Percentiles rank a stretch among this genome's conserved stretches.
Conservation (phyloP, 2,113 vertebrate genomes). For the Gobiocypris rarus region DNA sequence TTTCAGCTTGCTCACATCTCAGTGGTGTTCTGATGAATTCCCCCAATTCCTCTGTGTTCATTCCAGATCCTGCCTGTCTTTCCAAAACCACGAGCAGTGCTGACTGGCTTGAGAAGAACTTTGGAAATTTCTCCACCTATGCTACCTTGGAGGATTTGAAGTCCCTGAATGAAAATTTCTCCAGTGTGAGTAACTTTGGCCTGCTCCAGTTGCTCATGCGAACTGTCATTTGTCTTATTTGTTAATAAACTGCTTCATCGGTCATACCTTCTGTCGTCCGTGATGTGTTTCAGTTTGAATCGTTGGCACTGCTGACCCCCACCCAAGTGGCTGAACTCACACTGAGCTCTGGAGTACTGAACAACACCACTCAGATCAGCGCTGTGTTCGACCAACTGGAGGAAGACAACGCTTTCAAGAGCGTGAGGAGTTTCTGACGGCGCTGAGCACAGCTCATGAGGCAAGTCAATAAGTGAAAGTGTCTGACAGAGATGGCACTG, state of each 20-base stretch:
- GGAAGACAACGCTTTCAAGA: conserved; percentile 30
- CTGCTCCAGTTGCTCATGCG: neutral
- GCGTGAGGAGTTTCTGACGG: conserved; percentile 45
- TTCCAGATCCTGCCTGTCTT: conserved; percentile 62
- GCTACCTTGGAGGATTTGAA: neutral
- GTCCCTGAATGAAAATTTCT: conserved; percentile 5
- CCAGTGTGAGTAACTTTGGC: neutral
- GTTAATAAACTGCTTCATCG: neutral
- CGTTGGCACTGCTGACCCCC: neutral
- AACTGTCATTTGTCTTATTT: too few species aligned
- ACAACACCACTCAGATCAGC: neutral
- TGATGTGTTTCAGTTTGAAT: neutral
- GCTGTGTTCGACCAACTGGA: conserved; percentile 36
- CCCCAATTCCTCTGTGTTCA: neutral
- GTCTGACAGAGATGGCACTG: neutral
- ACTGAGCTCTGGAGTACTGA: conserved; percentile 42
- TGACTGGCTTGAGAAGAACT: conserved; percentile 48
- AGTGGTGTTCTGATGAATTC: too few species aligned
- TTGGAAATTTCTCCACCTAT: neutral
- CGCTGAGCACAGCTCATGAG: conserved; percentile 38
- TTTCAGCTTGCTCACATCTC: neutral
- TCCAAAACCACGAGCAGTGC: conserved; percentile 2
- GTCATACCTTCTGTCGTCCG: too few species aligned
- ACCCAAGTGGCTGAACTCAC: conserved; percentile 13
- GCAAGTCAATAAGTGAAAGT: conserved; percentile 20